Evolutionary conservation across 2,888 invertebrate species (phyloP), one percentile per base, ranked within the genome.

Genomic region (Graphium colonna): DNA sequence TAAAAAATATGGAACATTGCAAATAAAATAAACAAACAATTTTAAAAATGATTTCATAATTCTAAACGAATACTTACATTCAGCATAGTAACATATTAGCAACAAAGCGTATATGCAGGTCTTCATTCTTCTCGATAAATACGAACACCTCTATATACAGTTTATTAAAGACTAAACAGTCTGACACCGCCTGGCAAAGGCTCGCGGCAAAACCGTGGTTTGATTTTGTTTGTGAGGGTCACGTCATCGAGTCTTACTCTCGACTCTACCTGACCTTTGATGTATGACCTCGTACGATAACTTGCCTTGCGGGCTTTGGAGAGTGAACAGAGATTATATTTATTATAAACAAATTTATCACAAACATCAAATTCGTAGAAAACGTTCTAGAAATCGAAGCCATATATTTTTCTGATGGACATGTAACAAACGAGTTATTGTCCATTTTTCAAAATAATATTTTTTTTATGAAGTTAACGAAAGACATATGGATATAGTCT

Each of bases 61-160:
- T 3, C 21, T 5, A 21, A 21, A 21, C 21, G 12, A 39, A 49
- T 73, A 85, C 85, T 86, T 59, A 85, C 87, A 79, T 72, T 87
- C 73, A 55, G 71, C 71, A 54, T 70, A 75, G 65, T 71, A 78
- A 60, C 82, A 67, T 54, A 68, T 67, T 53, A 81, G 71, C 56
- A 86, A 63, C 59, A 86, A 67, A 63, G 81, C 61, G 61, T 79
- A 61, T 21, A 65, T 57, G 15, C 56, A 64, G 47, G 67, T 59
- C 77, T 80, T 86, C 88, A 88, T 60, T 28, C 55, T 65, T 58
- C 49, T 51, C 44, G 59, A 40, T 28, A 38, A 16, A 15, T 15
- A 15, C 40, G 12, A 15, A n/a, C 49, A 39, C 18, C 18, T 40
- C 5, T 40, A 21, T 40, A 17, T 44, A 40, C 39, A 33, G 15